Evolutionary conservation across 2,888 invertebrate species (phyloP), one percentile per base, ranked within the genome.

Genomic region (Mythimna lalbum): DNA sequence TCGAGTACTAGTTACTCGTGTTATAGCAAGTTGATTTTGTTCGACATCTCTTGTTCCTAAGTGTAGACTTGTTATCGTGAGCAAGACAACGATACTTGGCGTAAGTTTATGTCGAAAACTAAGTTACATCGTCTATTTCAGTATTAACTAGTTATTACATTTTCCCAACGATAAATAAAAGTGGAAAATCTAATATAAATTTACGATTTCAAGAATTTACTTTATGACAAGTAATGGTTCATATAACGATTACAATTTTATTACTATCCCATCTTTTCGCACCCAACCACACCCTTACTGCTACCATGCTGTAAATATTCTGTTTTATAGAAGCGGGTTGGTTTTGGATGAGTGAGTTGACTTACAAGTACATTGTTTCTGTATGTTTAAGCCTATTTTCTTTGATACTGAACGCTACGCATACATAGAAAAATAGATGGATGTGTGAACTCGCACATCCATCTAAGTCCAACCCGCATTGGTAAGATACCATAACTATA

Each of bases 1-100:
- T 39, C 4, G 12, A 39, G 1, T 5, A 43, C 43, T 60, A 53
- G 62, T 62, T 14, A 36, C 21, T 47, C 6, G 31, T n/a, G 39
- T 39, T 14, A 36, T 36, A 17, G 36, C 33, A 75, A 67, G 50
- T 47, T 57, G 19, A 31, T 33, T 23, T 55, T 33, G 52, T 49
- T 62, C 52, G 23, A 55, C 59, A 36, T 31, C n/a, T 50, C 31
- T 63, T 23, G 43, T 52, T 43, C 21, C 60, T 19, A 49, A 49
- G 55, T 47, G 36, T 62, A 21, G n/a, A n/a, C 50, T 60, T 78
- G 78, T 63, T 39, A 23, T 10, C 39, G 23, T 33, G 73, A 43
- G 49, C 19, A 31, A 23, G 12, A 39, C 49, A 43, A 27, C 27
- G 21, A 63, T 14, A 23, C 50, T 36, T 12, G 43, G 36, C 31